phyloP scores from a whole-genome alignment of 2,888 invertebrate genomes.

The Proisotoma minuta region DNA sequence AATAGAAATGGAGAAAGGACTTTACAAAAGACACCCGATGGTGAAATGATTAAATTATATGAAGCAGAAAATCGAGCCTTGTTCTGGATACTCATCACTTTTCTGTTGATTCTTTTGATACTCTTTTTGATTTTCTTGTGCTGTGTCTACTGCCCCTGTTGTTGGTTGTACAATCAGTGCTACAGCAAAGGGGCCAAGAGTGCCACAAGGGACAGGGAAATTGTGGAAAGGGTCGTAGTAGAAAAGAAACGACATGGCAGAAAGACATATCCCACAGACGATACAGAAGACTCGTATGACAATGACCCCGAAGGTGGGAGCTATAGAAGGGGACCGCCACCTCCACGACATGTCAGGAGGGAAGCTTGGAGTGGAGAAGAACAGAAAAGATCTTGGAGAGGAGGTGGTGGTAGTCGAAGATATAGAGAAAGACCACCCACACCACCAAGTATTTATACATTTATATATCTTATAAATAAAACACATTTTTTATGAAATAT shows the following conservation, averaged over 20 bases:
- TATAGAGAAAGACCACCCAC: conserved; percentile 19
- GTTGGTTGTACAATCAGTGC: conserved; percentile 51
- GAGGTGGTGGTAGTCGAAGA: conserved; percentile 46
- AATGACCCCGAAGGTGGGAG: conserved; percentile 26
- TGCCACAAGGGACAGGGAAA: conserved; percentile 4
- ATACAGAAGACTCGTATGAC: conserved; percentile 28
- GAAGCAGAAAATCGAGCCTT: conserved; percentile 66
- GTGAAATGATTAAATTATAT: conserved; percentile 55
- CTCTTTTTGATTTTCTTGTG: conserved; percentile 67
- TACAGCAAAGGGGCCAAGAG: conserved; percentile 38
- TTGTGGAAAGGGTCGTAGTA: conserved; percentile 18
- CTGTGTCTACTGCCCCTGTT: conserved; percentile 71
- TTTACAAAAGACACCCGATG: conserved; percentile 8
- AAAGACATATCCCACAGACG: conserved; percentile 30
- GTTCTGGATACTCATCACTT: conserved; percentile 72
- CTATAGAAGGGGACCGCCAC: conserved; percentile 10
- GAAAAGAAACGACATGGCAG: conserved; percentile 20
- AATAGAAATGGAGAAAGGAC: background rate
- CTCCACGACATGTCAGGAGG: conserved; percentile 52
- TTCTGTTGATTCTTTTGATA: conserved; percentile 69
- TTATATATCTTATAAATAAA: background rate
- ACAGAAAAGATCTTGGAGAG: conserved; percentile 51
- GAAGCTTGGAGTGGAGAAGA: conserved; percentile 81
- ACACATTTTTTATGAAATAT: too few species aligned
- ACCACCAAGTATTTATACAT: conserved; percentile 9